phyloP scores from a whole-genome alignment of 2,113 vertebrate species.

The Misgurnus anguillicaudatus region DNA sequence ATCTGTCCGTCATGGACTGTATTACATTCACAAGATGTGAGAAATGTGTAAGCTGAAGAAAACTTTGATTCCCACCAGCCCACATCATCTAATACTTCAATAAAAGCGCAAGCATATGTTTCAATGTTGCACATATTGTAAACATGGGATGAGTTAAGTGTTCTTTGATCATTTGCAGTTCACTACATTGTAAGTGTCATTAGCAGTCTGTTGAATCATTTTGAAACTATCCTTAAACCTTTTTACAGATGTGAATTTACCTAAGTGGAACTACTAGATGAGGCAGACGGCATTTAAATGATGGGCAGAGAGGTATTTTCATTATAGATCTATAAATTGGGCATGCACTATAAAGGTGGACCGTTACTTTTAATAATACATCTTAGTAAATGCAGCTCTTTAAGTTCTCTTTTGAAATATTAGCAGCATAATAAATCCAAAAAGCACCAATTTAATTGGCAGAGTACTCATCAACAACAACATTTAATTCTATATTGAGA shows the following conservation, averaged over 20 bases:
- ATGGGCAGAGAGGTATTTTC: slow-evolving; percentile 60
- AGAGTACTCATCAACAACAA: neutral
- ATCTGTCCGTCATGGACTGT: neutral
- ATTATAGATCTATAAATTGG: slow-evolving; percentile 60
- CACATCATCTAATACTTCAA: too few relatives aligned
- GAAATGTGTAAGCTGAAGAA: too few relatives aligned
- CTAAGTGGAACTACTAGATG: slow-evolving; percentile 17
- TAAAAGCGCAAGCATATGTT: too few relatives aligned
- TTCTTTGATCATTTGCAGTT: too few relatives aligned
- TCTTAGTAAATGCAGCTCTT: neutral
- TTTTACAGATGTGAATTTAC: slow-evolving; percentile 50
- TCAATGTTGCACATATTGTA: too few relatives aligned
- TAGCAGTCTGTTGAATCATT: slow-evolving; percentile 62
- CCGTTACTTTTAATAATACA: neutral
- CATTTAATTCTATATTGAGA: neutral
- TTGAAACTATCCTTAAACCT: slow-evolving; percentile 4
- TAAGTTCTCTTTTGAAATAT: neutral
- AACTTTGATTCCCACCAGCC: too few relatives aligned
- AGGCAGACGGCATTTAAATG: slow-evolving; percentile 41
- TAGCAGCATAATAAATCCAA: neutral
- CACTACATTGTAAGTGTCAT: too few relatives aligned
- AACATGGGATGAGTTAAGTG: too few relatives aligned
- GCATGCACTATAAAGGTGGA: slow-evolving; percentile 41
- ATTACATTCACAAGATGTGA: too few relatives aligned
- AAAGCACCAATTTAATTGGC: neutral